Base-by-base conservation (phyloP, 2,888 invertebrate genomes). In the Parnassius apollo region DNA sequence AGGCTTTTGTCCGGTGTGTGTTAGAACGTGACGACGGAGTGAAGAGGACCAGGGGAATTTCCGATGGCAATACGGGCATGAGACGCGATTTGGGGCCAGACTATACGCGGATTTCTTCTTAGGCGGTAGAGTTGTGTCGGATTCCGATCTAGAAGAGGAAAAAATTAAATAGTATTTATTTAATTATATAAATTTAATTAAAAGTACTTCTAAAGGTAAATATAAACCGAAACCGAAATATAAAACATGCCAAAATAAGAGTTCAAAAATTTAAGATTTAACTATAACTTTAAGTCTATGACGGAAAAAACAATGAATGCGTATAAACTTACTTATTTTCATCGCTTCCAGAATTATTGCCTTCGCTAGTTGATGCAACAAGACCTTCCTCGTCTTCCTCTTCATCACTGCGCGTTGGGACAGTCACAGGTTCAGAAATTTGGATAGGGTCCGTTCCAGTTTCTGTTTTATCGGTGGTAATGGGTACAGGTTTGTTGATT, bases 21-120 rank as follows among this genome's bases (percentile, higher is more conserved):
- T 99, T 8, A 98, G 89, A 48, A 99, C 96, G 83, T 99, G 99
- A 10, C 99, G 94, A n/a, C 98, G 94, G 42, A 99, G 92, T 0
- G 98, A 98, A 42, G 98, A 98, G 0, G 97, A 96, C 99, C 99
- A 99, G 0, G 99, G 98, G 85, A 99, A 99, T 80, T 97, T 97
- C 50, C 98, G 94, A 73, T 96, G 95, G 85, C 99, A 99, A 78
- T 97, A 98, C 0, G 98, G 98, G 75, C 99, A 99, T 56, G 96
- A 95, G 1, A 98, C 97, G 35, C 98, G 94, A 83, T 98, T 98
- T 0, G 98, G 98, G 0, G 98, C 98, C 77, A 98, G 93, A 57
- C 98, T 98, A 83, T 99, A 99, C 0, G 98, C 98, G 12, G 98
- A 98, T 75, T 97, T 96, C 86, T 98, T 98, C 86, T 98, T 98